Evolutionary conservation across 2,797 vertebrate genomes (phyloP).

Genomic region (Triplophysa bombifrons): DNA sequence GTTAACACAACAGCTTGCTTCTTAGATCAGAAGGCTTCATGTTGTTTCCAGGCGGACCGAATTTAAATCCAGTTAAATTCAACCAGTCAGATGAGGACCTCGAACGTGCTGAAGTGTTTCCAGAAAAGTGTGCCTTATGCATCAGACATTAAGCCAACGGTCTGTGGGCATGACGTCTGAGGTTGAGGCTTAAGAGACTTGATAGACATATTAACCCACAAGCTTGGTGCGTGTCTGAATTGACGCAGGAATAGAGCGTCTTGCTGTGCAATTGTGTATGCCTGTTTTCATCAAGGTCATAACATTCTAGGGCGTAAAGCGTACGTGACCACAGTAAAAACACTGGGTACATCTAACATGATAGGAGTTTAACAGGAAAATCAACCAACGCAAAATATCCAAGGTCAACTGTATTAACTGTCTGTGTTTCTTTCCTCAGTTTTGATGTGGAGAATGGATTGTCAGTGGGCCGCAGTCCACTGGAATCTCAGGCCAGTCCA

Average conservation of each 20-base stretch:
- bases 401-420: not conserved
- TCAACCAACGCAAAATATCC: not conserved
- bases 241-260: not conserved
- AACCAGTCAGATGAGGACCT: no score
- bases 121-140: no score
- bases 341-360: not conserved
- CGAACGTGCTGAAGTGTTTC: no score
- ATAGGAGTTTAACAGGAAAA: not conserved
- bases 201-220: not conserved
- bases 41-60: no score
- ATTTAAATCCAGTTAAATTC: no score
- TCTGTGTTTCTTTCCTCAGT: conserved; percentile 68
- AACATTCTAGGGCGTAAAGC: not conserved
- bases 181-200: conserved; percentile 10
- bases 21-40: no score
- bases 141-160: no score
- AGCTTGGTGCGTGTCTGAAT: conserved; percentile 26
- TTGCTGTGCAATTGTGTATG: not conserved
- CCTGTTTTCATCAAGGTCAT: conserved; percentile 15
- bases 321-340: not conserved
- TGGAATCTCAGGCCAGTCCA: conserved; percentile 83
- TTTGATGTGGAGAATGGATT: conserved; percentile 93
- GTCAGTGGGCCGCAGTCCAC: conserved; percentile 72
- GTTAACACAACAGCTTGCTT: no score
- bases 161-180: no score